A percentile compares a stretch with the other conserved stretches of the same genome.
Conservation (phyloP, 1,140 invertebrate species). For the Oppia nitens region DNA sequence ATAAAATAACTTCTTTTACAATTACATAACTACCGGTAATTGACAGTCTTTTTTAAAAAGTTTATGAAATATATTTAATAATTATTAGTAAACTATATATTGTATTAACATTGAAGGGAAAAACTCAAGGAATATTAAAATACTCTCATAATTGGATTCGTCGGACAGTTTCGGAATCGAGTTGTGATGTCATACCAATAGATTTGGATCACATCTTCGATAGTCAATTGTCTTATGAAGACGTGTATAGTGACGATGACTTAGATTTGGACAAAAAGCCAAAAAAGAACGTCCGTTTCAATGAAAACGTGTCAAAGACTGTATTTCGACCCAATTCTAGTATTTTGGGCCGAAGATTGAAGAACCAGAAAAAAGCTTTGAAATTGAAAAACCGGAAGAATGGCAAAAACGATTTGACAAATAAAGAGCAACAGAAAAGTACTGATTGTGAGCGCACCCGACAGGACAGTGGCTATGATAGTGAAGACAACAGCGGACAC, state of each 20-base stretch:
- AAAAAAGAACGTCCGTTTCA: constrained; percentile 10
- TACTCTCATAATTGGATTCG: constrained; percentile 7
- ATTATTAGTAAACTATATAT: too few relatives aligned
- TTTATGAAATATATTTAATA: too few relatives aligned
- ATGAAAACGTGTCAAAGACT: constrained; percentile 3
- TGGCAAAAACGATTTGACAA: neutral
- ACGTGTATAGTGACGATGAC: neutral
- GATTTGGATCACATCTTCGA: neutral
- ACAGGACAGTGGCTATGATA: neutral
- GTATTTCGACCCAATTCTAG: constrained; percentile 11
- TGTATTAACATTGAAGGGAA: neutral
- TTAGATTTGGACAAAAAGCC: constrained; percentile 2
- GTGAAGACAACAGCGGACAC: neutral
- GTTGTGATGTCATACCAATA: neutral
- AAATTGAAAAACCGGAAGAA: neutral
- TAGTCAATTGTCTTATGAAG: neutral
- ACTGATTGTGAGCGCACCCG: neutral
- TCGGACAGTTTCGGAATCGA: constrained; percentile 1
- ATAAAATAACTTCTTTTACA: too few relatives aligned
- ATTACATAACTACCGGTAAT: too few relatives aligned
- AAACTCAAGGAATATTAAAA: constrained; percentile 3
- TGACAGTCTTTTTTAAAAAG: too few relatives aligned
- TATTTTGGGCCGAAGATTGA: constrained; percentile 3
- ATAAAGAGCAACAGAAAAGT: neutral
- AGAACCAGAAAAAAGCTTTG: constrained; percentile 10